A percentile compares a stretch with the other conserved stretches of the same genome.
phyloP scores from a whole-genome alignment of 2,797 vertebrate species.

The Salmo trutta region DNA sequence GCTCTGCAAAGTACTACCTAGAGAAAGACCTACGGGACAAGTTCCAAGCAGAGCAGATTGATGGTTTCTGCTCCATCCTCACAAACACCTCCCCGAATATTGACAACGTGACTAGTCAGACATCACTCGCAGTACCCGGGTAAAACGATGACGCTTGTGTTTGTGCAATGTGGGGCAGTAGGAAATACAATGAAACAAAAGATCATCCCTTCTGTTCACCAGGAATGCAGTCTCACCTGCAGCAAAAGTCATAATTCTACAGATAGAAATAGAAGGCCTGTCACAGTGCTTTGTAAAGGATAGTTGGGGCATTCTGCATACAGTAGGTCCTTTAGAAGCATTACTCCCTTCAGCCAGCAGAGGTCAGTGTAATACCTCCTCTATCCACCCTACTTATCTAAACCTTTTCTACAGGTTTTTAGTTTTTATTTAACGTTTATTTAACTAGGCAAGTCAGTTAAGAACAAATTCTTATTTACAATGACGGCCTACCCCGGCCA shows the following conservation, averaged over 20 bases:
- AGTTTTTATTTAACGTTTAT: too few relatives aligned
- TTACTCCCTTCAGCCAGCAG: slow-evolving; percentile 11
- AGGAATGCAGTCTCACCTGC: neutral
- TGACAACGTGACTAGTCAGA: slow-evolving; percentile 40
- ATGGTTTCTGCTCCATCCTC: slow-evolving; percentile 82
- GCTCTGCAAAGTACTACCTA: slow-evolving; percentile 83
- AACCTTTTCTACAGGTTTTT: neutral
- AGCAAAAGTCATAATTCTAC: neutral
- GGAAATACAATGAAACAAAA: neutral
- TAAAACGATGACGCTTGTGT: slow-evolving; percentile 22
- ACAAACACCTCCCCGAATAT: slow-evolving; percentile 71
- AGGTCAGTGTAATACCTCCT: slow-evolving; percentile 7
- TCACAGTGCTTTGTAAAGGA: neutral
- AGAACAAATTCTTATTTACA: too few relatives aligned
- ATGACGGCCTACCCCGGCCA: too few relatives aligned
- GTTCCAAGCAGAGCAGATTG: slow-evolving; percentile 80
- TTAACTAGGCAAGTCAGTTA: too few relatives aligned
- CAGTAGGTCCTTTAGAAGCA: neutral
- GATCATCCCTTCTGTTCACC: neutral
- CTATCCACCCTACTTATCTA: neutral
- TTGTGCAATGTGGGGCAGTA: too few relatives aligned
- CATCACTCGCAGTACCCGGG: slow-evolving; percentile 29
- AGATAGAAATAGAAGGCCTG: neutral
- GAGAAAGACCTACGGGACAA: slow-evolving; percentile 90
- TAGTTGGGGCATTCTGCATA: neutral